These are phyloP conservation scores for Ornithoptera priamus DNA, from an alignment of 2,888 invertebrate species.

Conservation along the genomic window DNA sequence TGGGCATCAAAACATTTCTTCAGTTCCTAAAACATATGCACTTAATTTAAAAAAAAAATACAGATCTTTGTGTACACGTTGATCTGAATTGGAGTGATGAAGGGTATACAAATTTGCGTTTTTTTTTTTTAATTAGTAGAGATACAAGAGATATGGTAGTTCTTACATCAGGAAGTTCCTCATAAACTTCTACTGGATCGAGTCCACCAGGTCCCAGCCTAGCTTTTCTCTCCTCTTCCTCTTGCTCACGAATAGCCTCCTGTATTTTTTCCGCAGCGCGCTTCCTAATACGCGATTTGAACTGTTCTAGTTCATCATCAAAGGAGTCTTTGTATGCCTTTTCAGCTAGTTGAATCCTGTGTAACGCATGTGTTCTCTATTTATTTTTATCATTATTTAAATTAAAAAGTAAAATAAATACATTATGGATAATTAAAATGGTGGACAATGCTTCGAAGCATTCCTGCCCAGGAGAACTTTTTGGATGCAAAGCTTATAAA, in stretches of 20 bases:
- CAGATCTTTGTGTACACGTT: no score
- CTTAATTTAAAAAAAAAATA: background rate
- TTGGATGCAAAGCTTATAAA: no score
- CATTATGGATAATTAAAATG: no score
- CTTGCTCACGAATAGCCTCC: slow-evolving; percentile 90
- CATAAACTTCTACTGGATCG: slow-evolving; percentile 98
- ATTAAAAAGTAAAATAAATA: no score
- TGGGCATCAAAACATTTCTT: slow-evolving; percentile 91
- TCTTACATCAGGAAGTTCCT: slow-evolving; percentile 91
- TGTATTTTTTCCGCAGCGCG: slow-evolving; percentile 93
- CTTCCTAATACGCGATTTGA: slow-evolving; percentile 91
- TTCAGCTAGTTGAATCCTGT: slow-evolving; percentile 95
- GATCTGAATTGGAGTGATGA: no score
- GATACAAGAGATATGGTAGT: background rate
- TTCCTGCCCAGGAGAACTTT: no score
- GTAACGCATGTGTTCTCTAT: slow-evolving; percentile 26
- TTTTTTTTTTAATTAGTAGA: background rate
- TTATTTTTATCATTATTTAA: no score
- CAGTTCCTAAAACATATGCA: slow-evolving; percentile 77
- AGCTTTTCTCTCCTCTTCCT: slow-evolving; percentile 91
- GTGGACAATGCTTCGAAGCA: no score
- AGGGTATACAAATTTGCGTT: background rate
- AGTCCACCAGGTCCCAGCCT: slow-evolving; percentile 98
- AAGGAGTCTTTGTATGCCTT: slow-evolving; percentile 95
- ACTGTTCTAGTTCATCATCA: slow-evolving; percentile 93